These are phyloP conservation scores for Elmis aenea DNA, from an alignment of 2,888 invertebrate species.

Conservation along the genomic window DNA sequence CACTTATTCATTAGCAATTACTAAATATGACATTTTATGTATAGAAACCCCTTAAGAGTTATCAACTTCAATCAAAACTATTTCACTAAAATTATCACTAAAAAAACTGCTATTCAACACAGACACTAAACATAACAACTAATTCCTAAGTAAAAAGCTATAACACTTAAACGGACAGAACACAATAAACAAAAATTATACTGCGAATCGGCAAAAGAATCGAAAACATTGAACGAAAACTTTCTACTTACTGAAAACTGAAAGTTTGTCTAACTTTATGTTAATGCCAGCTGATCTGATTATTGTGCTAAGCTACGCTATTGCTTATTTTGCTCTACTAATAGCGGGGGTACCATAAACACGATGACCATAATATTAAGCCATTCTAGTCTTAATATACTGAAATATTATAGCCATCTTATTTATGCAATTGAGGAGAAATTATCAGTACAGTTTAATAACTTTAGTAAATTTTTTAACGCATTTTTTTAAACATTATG, in stretches of 20 bases:
- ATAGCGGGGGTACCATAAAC: no score
- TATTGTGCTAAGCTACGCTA: constrained; percentile 26
- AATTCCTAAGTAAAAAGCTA: constrained; percentile 20
- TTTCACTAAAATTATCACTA: constrained; percentile 7
- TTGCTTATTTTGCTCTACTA: no score
- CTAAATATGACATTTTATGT: no score
- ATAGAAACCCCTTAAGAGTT: no score
- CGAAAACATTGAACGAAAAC: constrained; percentile 26
- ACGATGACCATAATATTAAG: no score
- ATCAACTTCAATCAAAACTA: constrained; percentile 14
- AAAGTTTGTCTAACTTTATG: constrained; percentile 36
- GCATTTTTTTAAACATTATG: no score
- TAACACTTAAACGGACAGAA: constrained; percentile 19
- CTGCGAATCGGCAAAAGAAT: constrained; percentile 39
- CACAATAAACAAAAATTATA: constrained; percentile 31
- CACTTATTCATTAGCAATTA: no score
- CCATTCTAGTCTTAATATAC: no score
- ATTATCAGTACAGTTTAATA: no score
- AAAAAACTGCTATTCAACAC: constrained; percentile 9
- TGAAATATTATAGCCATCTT: no score
- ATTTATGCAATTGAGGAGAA: no score
- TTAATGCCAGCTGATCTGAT: constrained; percentile 35
- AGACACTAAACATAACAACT: constrained; percentile 19
- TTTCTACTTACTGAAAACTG: constrained; percentile 38
- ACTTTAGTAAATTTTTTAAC: no score